Percentiles rank a stretch among this genome's conserved stretches.
Conservation (phyloP, 2,797 vertebrate genomes). For the Prunella strophiata region DNA sequence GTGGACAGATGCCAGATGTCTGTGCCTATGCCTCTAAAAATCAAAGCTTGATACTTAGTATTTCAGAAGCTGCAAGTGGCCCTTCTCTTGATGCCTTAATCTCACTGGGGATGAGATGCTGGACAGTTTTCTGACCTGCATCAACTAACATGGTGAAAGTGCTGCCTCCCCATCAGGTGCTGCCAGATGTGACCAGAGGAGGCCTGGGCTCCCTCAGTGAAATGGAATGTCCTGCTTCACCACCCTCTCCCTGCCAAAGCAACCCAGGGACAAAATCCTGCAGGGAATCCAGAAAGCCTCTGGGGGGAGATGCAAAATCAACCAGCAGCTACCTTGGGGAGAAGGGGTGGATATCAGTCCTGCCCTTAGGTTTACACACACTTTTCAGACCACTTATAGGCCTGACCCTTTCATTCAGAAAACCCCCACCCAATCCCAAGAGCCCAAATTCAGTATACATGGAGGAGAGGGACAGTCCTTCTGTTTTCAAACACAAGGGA, state of each 20-base stretch:
- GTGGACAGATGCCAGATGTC: background rate
- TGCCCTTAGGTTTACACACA: background rate
- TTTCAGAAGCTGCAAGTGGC: background rate
- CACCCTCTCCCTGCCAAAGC: background rate
- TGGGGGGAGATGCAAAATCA: background rate
- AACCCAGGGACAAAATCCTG: rapidly evolving
- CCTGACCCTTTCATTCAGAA: background rate
- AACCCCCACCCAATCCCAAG: rapidly evolving
- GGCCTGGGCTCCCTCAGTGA: background rate
- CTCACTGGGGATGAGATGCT: background rate
- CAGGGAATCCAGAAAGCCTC: background rate
- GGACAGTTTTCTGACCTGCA: background rate
- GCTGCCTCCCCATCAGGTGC: rapidly evolving
- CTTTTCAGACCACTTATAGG: background rate
- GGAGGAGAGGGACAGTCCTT: background rate
- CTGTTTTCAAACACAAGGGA: background rate
- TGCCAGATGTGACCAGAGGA: background rate
- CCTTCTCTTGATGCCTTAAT: background rate
- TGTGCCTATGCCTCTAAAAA: background rate
- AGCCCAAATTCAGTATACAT: background rate
- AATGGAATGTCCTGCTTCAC: background rate
- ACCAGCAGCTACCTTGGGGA: background rate
- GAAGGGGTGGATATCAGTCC: background rate
- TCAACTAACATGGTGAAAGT: background rate
- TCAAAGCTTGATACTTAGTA: background rate